phyloP scores from a whole-genome alignment of 2,888 invertebrate species.

The Sarcophaga carnaria region DNA sequence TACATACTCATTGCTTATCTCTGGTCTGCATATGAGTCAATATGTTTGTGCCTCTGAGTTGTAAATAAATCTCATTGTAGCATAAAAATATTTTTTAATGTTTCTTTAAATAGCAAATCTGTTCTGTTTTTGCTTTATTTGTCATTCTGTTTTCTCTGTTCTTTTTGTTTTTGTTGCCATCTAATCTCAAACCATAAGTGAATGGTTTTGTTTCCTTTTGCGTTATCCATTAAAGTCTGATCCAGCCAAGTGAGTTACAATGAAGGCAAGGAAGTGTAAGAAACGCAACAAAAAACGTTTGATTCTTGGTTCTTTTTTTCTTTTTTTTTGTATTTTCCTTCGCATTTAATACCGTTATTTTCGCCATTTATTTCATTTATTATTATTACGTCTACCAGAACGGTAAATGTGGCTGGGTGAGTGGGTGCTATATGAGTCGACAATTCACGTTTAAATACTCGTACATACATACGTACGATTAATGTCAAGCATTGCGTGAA shows the following conservation, averaged over 20 bases:
- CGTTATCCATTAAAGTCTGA: neutral
- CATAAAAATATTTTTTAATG: constrained; percentile 57
- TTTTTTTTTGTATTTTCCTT: neutral
- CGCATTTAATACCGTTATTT: neutral
- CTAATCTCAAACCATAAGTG: constrained; percentile 21
- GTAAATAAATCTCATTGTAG: constrained; percentile 63
- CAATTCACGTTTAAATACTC: neutral
- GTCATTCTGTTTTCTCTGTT: constrained; percentile 3
- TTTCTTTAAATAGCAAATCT: constrained; percentile 57
- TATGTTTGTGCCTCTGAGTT: constrained; percentile 47
- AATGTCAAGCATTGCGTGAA: constrained; percentile 67
- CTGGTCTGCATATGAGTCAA: no score
- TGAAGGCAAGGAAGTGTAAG: neutral
- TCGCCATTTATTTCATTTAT: constrained; percentile 30
- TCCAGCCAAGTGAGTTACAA: neutral
- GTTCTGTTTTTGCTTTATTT: no score
- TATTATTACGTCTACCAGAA: neutral
- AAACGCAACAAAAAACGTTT: neutral
- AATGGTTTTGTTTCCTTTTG: constrained; percentile 24
- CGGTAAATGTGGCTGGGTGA: neutral
- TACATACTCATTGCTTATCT: no score
- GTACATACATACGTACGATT: neutral
- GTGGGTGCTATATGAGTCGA: constrained; percentile 24
- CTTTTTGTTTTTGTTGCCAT: constrained; percentile 23
- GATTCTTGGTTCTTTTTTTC: constrained; percentile 8